Evolutionary conservation across 2,888 invertebrate genomes (phyloP), one percentile per base, ranked within the genome.

Genomic region (Aethes cnicana): DNA sequence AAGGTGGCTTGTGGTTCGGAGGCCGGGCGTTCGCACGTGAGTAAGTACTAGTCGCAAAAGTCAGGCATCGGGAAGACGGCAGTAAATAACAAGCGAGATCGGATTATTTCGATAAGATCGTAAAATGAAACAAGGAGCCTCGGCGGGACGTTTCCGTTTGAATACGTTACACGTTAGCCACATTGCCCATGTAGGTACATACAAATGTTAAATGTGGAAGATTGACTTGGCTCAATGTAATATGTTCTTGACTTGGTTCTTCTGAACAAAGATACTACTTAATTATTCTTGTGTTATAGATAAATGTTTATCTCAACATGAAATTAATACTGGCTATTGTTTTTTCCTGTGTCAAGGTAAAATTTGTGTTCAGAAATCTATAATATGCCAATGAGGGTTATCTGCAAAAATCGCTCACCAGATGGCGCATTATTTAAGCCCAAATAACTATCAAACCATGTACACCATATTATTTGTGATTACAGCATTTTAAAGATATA

Each of bases 91-190:
- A 81, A 80, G 79, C 69, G 72, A 81, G 88, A 86, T 89, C 84
- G 84, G 86, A 89, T 88, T 88, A 88, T 88, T 85, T 87, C 87
- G 88, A 88, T 88, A 88, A 88, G 84, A 86, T 87, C 87, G 82
- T 89, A 88, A 87, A 87, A 87, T 86, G 86, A 87, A 89, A 87
- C 86, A 89, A 84, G 84, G 75, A 80, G 74, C 74, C 77, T 76
- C 79, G 66, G 66, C 70, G 81, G 79, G 82, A 84, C 81, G 75
- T 76, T 83, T 81, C 79, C 74, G 73, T 79, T 75, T 76, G 80
- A 82, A 82, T 83, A 78, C 75, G 75, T 81, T 77, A 72, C 76
- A 71, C 68, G 75, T 72, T 77, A 72, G 69, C 71, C 68, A 74
- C 74, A 68, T 71, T 73, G 72, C 64, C 69, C 74, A 69, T 72